Evolutionary conservation across 2,113 vertebrate genomes (phyloP).

Genomic region (Grus americana): DNA sequence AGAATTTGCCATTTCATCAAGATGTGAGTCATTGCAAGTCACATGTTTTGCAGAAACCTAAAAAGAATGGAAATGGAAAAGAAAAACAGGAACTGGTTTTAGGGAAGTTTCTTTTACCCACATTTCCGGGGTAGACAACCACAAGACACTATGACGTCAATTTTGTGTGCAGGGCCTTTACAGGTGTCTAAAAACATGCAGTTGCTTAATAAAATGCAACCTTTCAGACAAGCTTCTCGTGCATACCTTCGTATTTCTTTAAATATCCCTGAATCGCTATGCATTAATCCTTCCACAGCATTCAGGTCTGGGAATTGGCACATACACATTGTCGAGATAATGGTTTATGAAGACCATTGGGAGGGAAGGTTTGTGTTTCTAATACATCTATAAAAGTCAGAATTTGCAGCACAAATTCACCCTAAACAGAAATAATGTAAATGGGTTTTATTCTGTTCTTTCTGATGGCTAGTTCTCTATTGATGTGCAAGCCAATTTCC

Average conservation of each 20-base stretch:
- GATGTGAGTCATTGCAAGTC: slow-evolving; percentile 18
- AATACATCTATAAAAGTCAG: background rate
- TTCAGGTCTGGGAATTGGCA: background rate
- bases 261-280: background rate
- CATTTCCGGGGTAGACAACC: slow-evolving; percentile 45
- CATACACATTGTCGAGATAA: background rate
- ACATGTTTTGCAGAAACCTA: background rate
- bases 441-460: background rate
- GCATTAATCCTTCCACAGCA: background rate
- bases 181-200: slow-evolving; percentile 7
- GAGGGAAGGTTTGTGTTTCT: background rate
- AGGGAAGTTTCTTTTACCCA: slow-evolving; percentile 27
- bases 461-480: background rate
- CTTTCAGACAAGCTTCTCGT: background rate
- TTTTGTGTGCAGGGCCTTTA: background rate
- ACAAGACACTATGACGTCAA: slow-evolving; percentile 22
- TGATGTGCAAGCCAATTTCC: background rate
- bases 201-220: background rate
- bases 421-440: background rate
- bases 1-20: background rate
- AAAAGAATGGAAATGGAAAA: slow-evolving; percentile 17
- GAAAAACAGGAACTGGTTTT: slow-evolving; percentile 51
- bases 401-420: background rate
- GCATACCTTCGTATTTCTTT: background rate
- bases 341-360: background rate